These are phyloP conservation scores for Ischnura elegans DNA, from an alignment of 2,888 invertebrate species.

Conservation along the genomic window DNA sequence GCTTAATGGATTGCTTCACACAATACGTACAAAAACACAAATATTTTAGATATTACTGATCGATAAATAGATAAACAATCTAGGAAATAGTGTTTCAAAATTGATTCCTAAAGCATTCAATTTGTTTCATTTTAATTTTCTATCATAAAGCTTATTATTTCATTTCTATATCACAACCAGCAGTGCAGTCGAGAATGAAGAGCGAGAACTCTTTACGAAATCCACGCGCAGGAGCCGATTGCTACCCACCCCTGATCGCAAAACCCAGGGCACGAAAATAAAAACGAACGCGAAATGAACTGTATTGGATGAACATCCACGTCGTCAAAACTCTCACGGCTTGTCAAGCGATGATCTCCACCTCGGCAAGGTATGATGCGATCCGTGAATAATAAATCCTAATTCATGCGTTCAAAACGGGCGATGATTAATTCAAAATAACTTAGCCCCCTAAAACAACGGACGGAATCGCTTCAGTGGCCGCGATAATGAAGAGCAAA, in stretches of 20 bases:
- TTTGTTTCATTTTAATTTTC: too few relatives aligned
- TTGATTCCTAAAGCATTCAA: too few relatives aligned
- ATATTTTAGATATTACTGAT: too few relatives aligned
- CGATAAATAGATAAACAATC: too few relatives aligned
- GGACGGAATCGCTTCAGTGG: neutral
- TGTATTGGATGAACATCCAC: neutral
- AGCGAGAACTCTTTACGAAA: neutral
- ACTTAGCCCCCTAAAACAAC: neutral
- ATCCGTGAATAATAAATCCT: neutral
- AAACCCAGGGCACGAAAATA: neutral
- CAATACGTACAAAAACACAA: too few relatives aligned
- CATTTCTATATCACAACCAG: neutral
- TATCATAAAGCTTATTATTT: too few relatives aligned
- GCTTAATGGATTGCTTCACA: too few relatives aligned
- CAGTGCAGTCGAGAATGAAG: neutral
- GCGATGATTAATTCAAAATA: neutral
- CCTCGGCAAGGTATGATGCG: neutral
- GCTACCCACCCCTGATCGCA: neutral
- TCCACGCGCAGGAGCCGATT: neutral
- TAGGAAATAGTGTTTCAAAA: too few relatives aligned
- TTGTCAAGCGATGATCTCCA: neutral
- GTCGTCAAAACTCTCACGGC: neutral
- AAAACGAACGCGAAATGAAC: neutral
- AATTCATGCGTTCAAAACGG: neutral
- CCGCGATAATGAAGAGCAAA: neutral